phyloP scores from a whole-genome alignment of 1,140 invertebrate genomes.

The Drosophila malerkotliana region DNA sequence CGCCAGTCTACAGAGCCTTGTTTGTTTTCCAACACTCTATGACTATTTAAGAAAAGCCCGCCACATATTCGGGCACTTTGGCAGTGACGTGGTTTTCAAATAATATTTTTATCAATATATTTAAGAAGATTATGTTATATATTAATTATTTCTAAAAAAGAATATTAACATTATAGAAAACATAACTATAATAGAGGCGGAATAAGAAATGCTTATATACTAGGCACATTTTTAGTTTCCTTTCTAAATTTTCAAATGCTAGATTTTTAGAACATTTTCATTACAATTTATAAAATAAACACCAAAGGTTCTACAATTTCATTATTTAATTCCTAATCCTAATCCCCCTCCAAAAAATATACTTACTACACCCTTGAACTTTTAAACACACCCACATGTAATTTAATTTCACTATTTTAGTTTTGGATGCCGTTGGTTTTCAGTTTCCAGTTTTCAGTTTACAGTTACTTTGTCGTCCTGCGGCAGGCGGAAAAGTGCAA shows the following conservation, averaged over 20 bases:
- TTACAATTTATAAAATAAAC: no score
- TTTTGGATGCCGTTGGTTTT: constrained; percentile 41
- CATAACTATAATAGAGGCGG: no score
- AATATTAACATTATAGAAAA: no score
- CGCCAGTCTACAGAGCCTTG: constrained; percentile 41
- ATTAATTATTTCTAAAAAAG: no score
- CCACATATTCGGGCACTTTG: constrained; percentile 10
- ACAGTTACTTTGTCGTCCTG: constrained; percentile 55
- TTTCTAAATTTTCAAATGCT: no score
- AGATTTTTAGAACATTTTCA: no score
- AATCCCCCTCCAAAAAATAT: no score
- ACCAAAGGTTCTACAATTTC: no score
- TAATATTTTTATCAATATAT: not conserved
- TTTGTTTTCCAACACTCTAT: constrained; percentile 80
- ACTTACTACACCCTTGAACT: not conserved
- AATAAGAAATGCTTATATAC: no score
- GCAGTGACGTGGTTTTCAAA: not conserved
- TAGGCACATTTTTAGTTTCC: no score
- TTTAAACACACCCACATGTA: constrained; percentile 27
- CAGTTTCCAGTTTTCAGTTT: constrained; percentile 61
- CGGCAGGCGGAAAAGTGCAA: constrained; percentile 69
- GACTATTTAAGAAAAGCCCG: constrained; percentile 71
- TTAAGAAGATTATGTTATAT: not conserved
- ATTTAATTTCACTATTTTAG: constrained; percentile 80
- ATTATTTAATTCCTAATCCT: no score